phyloP scores from a whole-genome alignment of 2,888 invertebrate genomes.

The Melitaea athalia region DNA sequence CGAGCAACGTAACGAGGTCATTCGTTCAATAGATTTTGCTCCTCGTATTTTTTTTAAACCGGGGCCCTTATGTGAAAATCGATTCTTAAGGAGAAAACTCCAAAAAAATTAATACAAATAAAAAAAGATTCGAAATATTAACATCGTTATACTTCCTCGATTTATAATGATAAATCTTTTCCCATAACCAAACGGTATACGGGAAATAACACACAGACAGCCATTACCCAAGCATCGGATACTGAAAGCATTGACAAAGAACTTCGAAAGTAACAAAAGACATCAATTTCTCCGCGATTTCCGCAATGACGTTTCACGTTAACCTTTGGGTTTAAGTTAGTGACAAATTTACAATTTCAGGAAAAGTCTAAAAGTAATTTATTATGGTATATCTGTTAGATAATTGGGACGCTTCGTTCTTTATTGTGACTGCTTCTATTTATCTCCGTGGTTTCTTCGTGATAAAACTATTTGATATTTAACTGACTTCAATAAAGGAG shows the following conservation, averaged over 20 bases:
- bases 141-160: neutral
- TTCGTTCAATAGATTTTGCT: too few species aligned
- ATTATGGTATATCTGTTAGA: too few species aligned
- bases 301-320: conserved; percentile 28
- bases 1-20: too few species aligned
- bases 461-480: too few species aligned
- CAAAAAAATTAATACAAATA: neutral
- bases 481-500: too few species aligned
- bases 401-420: too few species aligned
- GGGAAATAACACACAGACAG: conserved; percentile 17
- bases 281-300: conserved; percentile 31
- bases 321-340: conserved; percentile 6
- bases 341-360: conserved; percentile 4
- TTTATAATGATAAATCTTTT: conserved; percentile 10
- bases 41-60: too few species aligned
- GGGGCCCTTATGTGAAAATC: too few species aligned
- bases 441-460: too few species aligned
- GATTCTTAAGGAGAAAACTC: too few species aligned
- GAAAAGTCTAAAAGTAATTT: neutral
- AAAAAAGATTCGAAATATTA: neutral
- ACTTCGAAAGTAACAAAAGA: conserved; percentile 28
- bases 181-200: neutral
- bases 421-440: too few species aligned
- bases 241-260: conserved; percentile 25
- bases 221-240: conserved; percentile 25